phyloP scores from a whole-genome alignment of 2,113 vertebrate genomes.

The Todiramphus chloris region DNA sequence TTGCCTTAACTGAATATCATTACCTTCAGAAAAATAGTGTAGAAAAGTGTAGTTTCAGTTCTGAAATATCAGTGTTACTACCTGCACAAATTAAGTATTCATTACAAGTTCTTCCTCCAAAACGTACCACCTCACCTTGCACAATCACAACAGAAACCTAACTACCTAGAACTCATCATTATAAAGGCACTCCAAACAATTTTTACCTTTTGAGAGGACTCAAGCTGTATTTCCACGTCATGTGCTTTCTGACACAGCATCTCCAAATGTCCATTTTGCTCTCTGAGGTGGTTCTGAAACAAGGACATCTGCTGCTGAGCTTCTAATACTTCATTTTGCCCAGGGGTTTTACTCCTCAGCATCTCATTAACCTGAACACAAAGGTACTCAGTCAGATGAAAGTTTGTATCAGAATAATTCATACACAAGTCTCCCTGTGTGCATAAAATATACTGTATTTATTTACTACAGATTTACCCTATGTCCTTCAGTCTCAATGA shows the following conservation, averaged over 20 bases:
- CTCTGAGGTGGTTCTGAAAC: constrained; percentile 33
- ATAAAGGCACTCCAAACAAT: not conserved
- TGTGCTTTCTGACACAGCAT: constrained; percentile 15
- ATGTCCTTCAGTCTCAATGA: not conserved
- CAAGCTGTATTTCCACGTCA: constrained; percentile 41
- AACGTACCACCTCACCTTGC: not conserved
- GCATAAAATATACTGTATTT: not conserved
- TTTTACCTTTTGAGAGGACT: constrained; percentile 58
- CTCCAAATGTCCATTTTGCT: constrained; percentile 37
- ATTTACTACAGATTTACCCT: not conserved
- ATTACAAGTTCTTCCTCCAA: not conserved
- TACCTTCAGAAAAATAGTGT: not conserved
- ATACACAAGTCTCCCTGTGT: not conserved
- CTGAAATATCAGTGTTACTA: not conserved
- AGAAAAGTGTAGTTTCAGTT: not conserved
- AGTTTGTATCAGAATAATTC: not conserved
- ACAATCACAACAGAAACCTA: not conserved
- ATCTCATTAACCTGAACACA: constrained; percentile 74
- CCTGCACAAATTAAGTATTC: not conserved
- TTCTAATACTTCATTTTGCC: constrained; percentile 32
- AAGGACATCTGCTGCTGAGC: constrained; percentile 24
- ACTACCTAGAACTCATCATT: not conserved
- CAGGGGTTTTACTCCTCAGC: constrained; percentile 70
- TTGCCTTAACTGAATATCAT: not conserved
- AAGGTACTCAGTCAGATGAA: not conserved